Evolutionary conservation across 2,888 invertebrate species (phyloP).

Genomic region (Hirtodrosophila trivittata): DNA sequence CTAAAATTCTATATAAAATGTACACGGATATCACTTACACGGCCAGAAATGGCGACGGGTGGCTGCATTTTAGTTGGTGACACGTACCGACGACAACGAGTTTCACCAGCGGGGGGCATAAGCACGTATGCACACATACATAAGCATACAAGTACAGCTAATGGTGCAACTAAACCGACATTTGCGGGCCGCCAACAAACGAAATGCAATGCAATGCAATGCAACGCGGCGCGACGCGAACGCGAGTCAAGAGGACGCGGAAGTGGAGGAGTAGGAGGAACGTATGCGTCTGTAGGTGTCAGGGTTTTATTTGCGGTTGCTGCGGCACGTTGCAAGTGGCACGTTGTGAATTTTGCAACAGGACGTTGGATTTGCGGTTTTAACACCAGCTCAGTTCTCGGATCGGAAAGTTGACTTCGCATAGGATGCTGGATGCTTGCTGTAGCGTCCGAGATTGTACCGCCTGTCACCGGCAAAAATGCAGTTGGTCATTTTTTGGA

Average conservation of each 20-base stretch:
- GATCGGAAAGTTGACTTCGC: slow-evolving; percentile 17
- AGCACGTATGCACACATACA: slow-evolving; percentile 7
- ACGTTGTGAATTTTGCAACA: slow-evolving; percentile 65
- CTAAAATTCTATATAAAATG: slow-evolving; percentile 50
- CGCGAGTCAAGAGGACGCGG: no score
- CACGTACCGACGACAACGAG: slow-evolving; percentile 35
- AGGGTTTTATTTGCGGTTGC: slow-evolving; percentile 57
- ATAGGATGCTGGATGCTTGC: slow-evolving; percentile 27
- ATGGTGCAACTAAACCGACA: slow-evolving; percentile 69
- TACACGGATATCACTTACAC: slow-evolving; percentile 66
- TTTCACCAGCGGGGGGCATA: slow-evolving; percentile 10
- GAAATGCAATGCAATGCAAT: slow-evolving; percentile 41
- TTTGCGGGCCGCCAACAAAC: slow-evolving; percentile 54
- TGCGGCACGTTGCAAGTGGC: slow-evolving; percentile 57
- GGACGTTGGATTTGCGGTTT: slow-evolving; percentile 64
- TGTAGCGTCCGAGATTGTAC: slow-evolving; percentile 36
- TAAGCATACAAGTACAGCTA: slow-evolving; percentile 45
- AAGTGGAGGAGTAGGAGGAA: neutral
- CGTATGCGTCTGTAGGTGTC: slow-evolving; percentile 54
- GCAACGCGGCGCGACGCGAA: slow-evolving; percentile 35
- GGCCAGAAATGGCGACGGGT: slow-evolving; percentile 30
- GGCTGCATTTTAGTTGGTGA: slow-evolving; percentile 41
- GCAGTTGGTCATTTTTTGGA: slow-evolving; percentile 50
- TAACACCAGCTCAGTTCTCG: slow-evolving; percentile 43
- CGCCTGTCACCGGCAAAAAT: slow-evolving; percentile 43